Percentiles rank a stretch among this genome's conserved stretches.
Conservation (phyloP, 2,888 invertebrate species). For the Campoplex nolae region DNA sequence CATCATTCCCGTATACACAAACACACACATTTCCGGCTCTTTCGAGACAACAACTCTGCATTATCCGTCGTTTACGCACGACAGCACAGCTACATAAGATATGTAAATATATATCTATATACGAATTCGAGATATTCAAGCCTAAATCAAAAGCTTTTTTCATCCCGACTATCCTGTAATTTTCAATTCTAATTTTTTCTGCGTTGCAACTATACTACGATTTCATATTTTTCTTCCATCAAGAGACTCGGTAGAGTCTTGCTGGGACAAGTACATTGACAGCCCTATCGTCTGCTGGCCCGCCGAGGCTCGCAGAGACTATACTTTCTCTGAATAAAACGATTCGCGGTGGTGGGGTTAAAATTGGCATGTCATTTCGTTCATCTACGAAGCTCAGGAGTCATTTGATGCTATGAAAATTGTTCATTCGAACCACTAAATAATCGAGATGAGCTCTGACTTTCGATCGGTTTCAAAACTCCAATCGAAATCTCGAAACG, state of each 20-base stretch:
- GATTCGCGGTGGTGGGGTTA: too few species aligned
- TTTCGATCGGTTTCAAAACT: not conserved
- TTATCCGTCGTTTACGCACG: conserved; percentile 42
- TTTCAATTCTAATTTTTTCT: not conserved
- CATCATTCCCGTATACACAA: conserved; percentile 48
- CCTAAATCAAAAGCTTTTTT: not conserved
- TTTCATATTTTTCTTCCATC: not conserved
- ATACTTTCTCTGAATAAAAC: too few species aligned
- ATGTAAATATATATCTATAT: not conserved
- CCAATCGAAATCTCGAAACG: not conserved
- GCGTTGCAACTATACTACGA: too few species aligned
- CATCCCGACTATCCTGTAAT: not conserved
- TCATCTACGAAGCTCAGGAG: too few species aligned
- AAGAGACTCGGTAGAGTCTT: too few species aligned
- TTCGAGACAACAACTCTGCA: conserved; percentile 45
- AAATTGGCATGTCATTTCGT: too few species aligned
- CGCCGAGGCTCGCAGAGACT: too few species aligned
- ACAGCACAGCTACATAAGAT: not conserved
- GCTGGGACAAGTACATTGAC: too few species aligned
- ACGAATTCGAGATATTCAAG: not conserved
- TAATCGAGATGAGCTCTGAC: too few species aligned
- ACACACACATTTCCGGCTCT: conserved; percentile 49
- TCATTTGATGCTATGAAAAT: too few species aligned
- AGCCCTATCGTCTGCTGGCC: too few species aligned
- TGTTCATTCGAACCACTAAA: not conserved